These are phyloP conservation scores for Mungos mungo DNA, from an alignment of 2,113 vertebrate species.

Conservation along the genomic window DNA sequence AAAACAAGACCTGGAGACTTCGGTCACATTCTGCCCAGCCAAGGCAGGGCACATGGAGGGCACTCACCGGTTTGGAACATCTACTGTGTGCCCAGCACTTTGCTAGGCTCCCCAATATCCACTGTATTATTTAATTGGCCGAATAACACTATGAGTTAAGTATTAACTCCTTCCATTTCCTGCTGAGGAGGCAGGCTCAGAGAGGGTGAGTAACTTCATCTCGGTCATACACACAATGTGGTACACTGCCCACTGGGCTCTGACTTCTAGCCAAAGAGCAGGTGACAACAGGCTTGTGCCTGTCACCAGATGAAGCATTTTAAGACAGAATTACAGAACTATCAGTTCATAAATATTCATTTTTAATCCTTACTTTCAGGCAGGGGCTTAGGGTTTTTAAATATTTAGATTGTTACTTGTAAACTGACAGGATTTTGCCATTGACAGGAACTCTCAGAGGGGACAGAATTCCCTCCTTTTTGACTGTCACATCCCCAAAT, in stretches of 20 bases:
- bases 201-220: neutral
- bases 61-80: neutral
- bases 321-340: neutral
- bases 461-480: neutral
- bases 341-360: constrained; percentile 48
- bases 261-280: neutral
- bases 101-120: neutral
- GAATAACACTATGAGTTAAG: neutral
- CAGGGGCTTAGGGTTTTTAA: constrained; percentile 43
- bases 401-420: constrained; percentile 45
- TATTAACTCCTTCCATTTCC: neutral
- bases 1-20: neutral
- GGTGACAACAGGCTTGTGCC: neutral
- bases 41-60: neutral
- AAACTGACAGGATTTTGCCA: constrained; percentile 5
- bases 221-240: neutral
- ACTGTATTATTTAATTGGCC: neutral
- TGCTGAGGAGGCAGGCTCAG: neutral
- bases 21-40: neutral
- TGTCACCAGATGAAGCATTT: neutral
- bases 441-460: neutral
- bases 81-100: neutral
- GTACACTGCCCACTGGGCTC: neutral
- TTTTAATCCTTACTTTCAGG: constrained; percentile 44
- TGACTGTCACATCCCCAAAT: neutral